Conservation (phyloP, 2,113 vertebrate genomes). For the Phyllostomus discolor region DNA sequence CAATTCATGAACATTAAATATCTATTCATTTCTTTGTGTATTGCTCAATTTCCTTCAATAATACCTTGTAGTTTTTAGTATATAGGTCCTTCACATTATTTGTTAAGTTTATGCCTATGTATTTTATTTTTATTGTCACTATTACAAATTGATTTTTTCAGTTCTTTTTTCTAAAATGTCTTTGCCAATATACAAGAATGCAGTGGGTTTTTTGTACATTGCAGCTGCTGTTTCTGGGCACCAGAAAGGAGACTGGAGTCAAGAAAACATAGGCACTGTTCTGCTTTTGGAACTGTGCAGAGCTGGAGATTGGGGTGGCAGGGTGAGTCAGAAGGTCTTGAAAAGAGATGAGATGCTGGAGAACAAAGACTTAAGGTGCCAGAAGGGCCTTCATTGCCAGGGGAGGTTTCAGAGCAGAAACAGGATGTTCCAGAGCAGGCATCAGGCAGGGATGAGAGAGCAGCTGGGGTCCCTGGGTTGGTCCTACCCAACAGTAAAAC, state of each 20-base stretch:
- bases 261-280: not conserved
- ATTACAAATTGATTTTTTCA: not conserved
- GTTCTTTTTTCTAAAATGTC: not conserved
- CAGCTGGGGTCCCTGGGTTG: not conserved
- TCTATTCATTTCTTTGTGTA: not conserved
- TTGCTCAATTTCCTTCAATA: not conserved
- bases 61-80: not conserved
- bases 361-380: not conserved
- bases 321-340: not conserved
- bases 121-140: not conserved
- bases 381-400: not conserved
- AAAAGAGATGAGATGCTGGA: not conserved
- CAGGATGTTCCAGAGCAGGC: not conserved
- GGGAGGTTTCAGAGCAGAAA: not conserved
- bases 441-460: too few species aligned
- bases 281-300: not conserved
- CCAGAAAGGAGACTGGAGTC: not conserved
- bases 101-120: not conserved
- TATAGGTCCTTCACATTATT: not conserved
- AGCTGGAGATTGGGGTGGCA: not conserved
- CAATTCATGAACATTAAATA: not conserved
- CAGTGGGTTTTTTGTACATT: not conserved
- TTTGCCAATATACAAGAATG: not conserved
- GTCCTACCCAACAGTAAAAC: constrained; percentile 85
- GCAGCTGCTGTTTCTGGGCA: constrained; percentile 88